phyloP scores from a whole-genome alignment of 2,888 invertebrate genomes.

The Octodonta nipae region DNA sequence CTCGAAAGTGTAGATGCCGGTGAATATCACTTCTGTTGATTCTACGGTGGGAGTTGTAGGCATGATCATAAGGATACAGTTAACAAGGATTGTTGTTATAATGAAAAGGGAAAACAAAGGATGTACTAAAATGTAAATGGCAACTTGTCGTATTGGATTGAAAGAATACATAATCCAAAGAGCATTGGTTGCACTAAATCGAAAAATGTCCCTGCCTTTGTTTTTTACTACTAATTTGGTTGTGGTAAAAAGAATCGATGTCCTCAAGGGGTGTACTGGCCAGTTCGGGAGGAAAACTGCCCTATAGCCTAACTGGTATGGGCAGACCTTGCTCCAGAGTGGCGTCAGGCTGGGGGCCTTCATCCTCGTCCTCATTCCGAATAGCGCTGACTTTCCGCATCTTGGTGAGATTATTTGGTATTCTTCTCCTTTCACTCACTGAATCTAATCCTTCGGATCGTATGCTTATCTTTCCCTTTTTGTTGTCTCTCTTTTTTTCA shows the following conservation, averaged over 20 bases:
- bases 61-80: conserved; percentile 99
- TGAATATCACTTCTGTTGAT: conserved; percentile 97
- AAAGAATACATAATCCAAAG: conserved; percentile 92
- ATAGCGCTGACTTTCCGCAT: conserved; percentile 88
- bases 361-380: conserved; percentile 93
- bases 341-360: conserved; percentile 91
- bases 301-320: conserved; percentile 86
- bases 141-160: conserved; percentile 92
- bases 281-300: conserved; percentile 85
- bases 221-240: conserved; percentile 94
- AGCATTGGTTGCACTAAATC: conserved; percentile 94
- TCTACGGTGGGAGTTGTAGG: conserved; percentile 86
- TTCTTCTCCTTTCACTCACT: conserved; percentile 66
- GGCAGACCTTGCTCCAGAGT: conserved; percentile 93
- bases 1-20: conserved; percentile 99
- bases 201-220: conserved; percentile 96
- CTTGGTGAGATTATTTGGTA: conserved; percentile 46
- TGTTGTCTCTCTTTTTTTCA: too few relatives aligned
- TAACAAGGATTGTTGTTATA: conserved; percentile 94
- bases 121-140: conserved; percentile 96
- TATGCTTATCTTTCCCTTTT: conserved; percentile 82
- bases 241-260: conserved; percentile 91
- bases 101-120: conserved; percentile 95
- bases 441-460: conserved; percentile 74
- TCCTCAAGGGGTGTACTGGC: conserved; percentile 95